Conservation (phyloP, 30 jellyfish, hydroid and myxozoan genomes). For the Hydractinia echinata region DNA sequence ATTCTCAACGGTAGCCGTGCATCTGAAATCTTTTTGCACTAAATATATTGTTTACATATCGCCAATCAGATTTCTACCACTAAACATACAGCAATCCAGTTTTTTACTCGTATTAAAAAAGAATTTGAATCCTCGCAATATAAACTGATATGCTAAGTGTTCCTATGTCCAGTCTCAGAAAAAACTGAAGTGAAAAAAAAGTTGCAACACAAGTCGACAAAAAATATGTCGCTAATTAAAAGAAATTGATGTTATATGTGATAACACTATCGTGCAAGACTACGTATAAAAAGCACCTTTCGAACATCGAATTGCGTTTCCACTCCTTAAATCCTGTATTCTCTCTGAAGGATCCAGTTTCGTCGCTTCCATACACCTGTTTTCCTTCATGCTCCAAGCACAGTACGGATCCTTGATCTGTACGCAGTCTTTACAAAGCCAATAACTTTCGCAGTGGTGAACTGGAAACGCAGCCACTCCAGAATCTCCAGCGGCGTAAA, state of each 20-base stretch:
- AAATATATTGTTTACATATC: neutral
- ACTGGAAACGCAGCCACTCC: neutral
- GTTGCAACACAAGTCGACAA: too few relatives aligned
- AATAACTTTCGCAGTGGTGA: neutral
- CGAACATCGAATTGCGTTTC: neutral
- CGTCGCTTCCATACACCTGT: neutral
- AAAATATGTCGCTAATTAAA: too few relatives aligned
- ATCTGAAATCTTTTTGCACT: neutral
- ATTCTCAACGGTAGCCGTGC: neutral
- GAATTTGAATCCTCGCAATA: too few relatives aligned
- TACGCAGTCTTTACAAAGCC: neutral
- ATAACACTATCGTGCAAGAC: neutral
- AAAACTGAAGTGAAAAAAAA: too few relatives aligned
- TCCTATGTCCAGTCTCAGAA: too few relatives aligned
- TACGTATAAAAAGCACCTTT: neutral
- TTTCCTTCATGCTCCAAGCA: neutral
- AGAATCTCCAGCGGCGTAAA: constrained; percentile 5
- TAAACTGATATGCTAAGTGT: too few relatives aligned
- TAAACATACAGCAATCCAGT: neutral
- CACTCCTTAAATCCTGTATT: neutral
- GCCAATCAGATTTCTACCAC: neutral
- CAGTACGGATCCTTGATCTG: neutral
- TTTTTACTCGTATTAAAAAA: neutral
- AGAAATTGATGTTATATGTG: too few relatives aligned
- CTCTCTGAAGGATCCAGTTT: neutral